Percentiles rank a stretch among this genome's conserved stretches.
Evolutionary conservation across 1,140 invertebrate genomes (phyloP).

Genomic region (Solenopsis fugax): DNA sequence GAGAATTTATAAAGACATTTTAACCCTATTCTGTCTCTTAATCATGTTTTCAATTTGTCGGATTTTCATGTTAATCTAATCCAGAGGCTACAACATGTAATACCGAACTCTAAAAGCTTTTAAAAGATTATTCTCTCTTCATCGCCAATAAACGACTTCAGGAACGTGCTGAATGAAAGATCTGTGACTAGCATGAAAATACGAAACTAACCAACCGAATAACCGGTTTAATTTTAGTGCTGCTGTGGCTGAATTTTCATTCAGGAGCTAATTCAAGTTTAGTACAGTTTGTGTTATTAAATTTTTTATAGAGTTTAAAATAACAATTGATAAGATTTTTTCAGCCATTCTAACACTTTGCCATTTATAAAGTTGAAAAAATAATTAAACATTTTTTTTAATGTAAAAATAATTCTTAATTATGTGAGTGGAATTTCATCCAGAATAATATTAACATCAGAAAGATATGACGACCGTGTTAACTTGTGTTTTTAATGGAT

Average conservation of each 20-base stretch:
- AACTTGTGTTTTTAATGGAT: background rate
- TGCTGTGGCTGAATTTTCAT: background rate
- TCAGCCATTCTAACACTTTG: no score
- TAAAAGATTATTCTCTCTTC: background rate
- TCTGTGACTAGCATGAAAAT: constrained; percentile 10
- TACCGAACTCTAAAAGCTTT: background rate
- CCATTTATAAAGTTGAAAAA: no score
- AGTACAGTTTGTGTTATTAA: no score
- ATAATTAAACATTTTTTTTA: no score
- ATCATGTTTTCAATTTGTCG: background rate
- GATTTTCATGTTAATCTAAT: background rate
- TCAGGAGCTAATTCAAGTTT: no score
- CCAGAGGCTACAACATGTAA: background rate
- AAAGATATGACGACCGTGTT: no score
- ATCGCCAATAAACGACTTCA: background rate
- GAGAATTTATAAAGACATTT: background rate
- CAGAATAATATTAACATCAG: no score
- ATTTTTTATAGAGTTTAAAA: no score
- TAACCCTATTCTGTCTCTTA: background rate
- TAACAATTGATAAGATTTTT: no score
- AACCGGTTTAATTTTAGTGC: constrained; percentile 29
- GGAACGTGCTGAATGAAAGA: background rate
- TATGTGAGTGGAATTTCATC: no score
- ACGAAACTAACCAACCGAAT: background rate
- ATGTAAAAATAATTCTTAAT: no score